Conservation (phyloP, 1,140 invertebrate species). For the Meloidogyne chitwoodi region DNA sequence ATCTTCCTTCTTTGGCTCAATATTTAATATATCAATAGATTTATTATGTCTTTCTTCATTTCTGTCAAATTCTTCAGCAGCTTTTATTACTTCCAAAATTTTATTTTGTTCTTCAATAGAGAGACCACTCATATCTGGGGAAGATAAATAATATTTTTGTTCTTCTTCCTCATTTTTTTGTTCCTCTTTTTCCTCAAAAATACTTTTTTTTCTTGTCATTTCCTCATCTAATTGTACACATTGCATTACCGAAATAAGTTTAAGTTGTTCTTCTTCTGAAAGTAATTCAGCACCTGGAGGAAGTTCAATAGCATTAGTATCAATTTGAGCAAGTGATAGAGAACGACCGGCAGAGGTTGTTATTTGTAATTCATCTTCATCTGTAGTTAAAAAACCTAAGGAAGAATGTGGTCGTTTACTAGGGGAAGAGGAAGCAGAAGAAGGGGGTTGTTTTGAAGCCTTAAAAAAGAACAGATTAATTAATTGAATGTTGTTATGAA, state of each 20-base stretch:
- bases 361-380: neutral
- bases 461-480: neutral
- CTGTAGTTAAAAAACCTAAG: slow-evolving; percentile 3
- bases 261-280: slow-evolving; percentile 54
- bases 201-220: neutral
- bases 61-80: slow-evolving; percentile 46
- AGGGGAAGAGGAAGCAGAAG: neutral
- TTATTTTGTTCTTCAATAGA: slow-evolving; percentile 48
- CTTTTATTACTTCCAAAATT: slow-evolving; percentile 50
- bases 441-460: neutral
- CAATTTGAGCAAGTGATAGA: neutral
- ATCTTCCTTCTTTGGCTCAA: neutral
- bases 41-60: slow-evolving; percentile 12
- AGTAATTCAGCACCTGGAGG: slow-evolving; percentile 56
- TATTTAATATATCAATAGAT: neutral
- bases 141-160: neutral
- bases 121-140: slow-evolving; percentile 24
- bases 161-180: neutral
- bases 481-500: too few relatives aligned
- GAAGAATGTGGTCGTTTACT: slow-evolving; percentile 22
- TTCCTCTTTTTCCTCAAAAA: neutral
- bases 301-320: slow-evolving; percentile 7
- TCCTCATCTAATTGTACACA: slow-evolving; percentile 51
- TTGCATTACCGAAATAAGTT: slow-evolving; percentile 58
- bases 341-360: neutral